Evolutionary conservation across 2,797 vertebrate species (phyloP).

Genomic region (Halcyon chelicuti): DNA sequence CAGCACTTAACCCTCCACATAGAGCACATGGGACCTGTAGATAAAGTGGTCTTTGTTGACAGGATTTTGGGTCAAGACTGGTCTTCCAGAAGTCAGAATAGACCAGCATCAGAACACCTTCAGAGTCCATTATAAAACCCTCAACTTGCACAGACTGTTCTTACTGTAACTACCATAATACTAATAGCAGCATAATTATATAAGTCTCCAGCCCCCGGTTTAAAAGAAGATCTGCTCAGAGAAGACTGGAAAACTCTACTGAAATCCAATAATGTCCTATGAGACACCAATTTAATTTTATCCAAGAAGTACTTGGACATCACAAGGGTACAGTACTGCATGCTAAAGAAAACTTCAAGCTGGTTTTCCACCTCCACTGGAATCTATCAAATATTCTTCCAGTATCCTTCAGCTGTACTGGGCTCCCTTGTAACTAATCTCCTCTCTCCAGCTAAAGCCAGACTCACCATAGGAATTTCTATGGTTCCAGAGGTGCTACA

Average conservation of each 20-base stretch:
- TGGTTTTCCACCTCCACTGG: background rate
- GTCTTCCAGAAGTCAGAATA: background rate
- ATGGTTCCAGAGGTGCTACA: background rate
- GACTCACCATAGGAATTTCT: background rate
- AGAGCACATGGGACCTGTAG: background rate
- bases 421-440: background rate
- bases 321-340: background rate
- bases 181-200: conserved; percentile 35
- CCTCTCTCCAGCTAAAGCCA: background rate
- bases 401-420: background rate
- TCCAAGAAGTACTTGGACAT: background rate
- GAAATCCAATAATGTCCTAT: conserved; percentile 12
- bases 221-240: conserved; percentile 25
- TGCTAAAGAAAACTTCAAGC: background rate
- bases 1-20: background rate
- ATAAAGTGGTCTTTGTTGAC: background rate
- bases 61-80: background rate
- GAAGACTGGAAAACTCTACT: conserved; percentile 1
- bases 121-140: conserved; percentile 12
- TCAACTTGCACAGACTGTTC: conserved; percentile 12
- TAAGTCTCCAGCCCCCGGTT: background rate
- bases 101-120: background rate
- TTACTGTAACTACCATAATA: conserved; percentile 16
- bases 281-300: conserved; percentile 17
- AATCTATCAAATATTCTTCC: background rate